These are phyloP conservation scores for Pao palembangensis DNA, from an alignment of 2,113 vertebrate species.

Conservation along the genomic window DNA sequence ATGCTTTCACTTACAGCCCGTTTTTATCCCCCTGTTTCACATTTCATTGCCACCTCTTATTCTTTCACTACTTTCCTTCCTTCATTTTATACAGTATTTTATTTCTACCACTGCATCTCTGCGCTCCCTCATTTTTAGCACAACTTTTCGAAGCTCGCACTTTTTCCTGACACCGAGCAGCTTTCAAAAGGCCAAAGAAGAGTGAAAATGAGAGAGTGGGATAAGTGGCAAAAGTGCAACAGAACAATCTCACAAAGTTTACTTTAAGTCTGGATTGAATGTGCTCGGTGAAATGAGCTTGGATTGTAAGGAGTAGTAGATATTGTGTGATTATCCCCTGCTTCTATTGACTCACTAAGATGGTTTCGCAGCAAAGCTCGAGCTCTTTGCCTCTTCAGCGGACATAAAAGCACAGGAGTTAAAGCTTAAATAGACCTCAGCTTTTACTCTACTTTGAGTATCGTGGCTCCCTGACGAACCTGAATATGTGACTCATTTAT, in stretches of 20 bases:
- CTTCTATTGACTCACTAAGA: slow-evolving; percentile 23
- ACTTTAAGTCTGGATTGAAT: slow-evolving; percentile 24
- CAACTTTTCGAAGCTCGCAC: slow-evolving; percentile 41
- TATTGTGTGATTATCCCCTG: slow-evolving; percentile 28
- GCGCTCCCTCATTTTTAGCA: slow-evolving; percentile 28
- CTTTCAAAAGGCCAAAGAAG: slow-evolving; percentile 34
- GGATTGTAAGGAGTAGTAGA: slow-evolving; percentile 26
- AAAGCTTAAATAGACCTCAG: too few relatives aligned
- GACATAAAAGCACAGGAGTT: slow-evolving; percentile 18
- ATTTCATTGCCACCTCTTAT: slow-evolving; percentile 16
- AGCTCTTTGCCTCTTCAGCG: slow-evolving; percentile 15
- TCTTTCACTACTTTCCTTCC: background rate
- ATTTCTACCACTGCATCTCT: slow-evolving; percentile 5
- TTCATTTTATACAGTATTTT: slow-evolving; percentile 7
- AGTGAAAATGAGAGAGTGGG: slow-evolving; percentile 1
- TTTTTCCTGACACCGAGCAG: slow-evolving; percentile 22
- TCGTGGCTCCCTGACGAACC: background rate
- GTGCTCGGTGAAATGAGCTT: slow-evolving; percentile 28
- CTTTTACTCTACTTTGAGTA: background rate
- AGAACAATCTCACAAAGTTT: slow-evolving; percentile 33
- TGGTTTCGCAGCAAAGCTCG: slow-evolving; percentile 21
- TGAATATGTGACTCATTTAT: slow-evolving; percentile 3
- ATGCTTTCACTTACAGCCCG: slow-evolving; percentile 39
- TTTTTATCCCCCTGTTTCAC: slow-evolving; percentile 58
- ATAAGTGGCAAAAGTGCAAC: slow-evolving; percentile 28